These are phyloP conservation scores for Myzus persicae DNA, from an alignment of 1,140 invertebrate species.

Conservation along the genomic window DNA sequence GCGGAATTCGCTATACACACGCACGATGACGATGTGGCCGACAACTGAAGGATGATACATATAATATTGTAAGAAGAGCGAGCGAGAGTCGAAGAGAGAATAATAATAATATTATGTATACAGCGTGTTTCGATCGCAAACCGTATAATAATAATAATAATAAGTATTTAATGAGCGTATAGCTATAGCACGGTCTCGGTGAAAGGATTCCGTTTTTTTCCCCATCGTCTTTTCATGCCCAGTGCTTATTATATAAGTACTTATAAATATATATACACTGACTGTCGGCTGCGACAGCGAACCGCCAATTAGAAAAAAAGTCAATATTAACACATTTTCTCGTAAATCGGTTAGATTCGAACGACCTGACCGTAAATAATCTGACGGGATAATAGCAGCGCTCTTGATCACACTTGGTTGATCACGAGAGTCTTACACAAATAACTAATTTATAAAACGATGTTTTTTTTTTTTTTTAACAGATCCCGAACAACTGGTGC, in stretches of 20 bases:
- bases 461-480: background rate
- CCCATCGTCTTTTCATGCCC: background rate
- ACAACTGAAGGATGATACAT: background rate
- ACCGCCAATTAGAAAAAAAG: constrained; percentile 45
- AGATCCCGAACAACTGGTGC: background rate
- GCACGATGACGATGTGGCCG: background rate
- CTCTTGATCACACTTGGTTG: constrained; percentile 36
- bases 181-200: constrained; percentile 28
- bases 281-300: background rate
- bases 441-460: constrained; percentile 6
- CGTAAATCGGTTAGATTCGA: constrained; percentile 42
- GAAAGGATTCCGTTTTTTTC: constrained; percentile 41
- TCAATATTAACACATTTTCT: constrained; percentile 50
- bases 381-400: constrained; percentile 42
- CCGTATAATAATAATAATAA: constrained; percentile 46
- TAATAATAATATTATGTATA: constrained; percentile 32
- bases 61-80: background rate
- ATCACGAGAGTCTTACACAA: constrained; percentile 15
- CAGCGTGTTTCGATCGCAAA: constrained; percentile 19
- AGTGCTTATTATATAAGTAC: background rate
- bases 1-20: background rate
- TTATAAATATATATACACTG: background rate
- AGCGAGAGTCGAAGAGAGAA: background rate
- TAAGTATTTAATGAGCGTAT: constrained; percentile 52
- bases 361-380: constrained; percentile 35